phyloP scores from a whole-genome alignment of 2,888 invertebrate genomes.

The Limnephilus lunatus region DNA sequence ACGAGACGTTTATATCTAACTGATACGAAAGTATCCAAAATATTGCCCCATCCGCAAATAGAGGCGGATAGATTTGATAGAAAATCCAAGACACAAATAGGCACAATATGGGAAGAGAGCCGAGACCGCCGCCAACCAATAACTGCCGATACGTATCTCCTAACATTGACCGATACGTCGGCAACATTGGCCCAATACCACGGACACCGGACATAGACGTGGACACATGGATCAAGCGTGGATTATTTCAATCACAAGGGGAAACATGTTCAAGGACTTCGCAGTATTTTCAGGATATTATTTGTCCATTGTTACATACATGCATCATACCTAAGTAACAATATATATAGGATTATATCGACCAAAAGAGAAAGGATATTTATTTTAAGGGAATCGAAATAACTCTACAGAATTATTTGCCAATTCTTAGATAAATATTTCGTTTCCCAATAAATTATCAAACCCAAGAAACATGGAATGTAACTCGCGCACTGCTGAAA shows the following conservation, averaged over 20 bases:
- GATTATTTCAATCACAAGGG: not conserved
- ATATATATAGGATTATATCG: not conserved
- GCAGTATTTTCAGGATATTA: not conserved
- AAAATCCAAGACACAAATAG: not conserved
- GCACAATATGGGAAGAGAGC: not conserved
- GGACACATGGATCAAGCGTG: not conserved
- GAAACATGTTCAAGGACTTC: not conserved
- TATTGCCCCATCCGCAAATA: not conserved
- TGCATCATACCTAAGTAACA: not conserved
- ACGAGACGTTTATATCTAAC: not conserved
- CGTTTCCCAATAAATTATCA: too few species aligned
- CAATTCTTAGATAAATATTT: too few species aligned
- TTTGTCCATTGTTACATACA: not conserved
- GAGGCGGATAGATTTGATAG: not conserved
- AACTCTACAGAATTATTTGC: too few species aligned
- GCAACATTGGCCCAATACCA: constrained; percentile 15
- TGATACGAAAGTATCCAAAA: not conserved
- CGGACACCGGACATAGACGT: not conserved
- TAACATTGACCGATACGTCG: not conserved
- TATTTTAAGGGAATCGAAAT: too few species aligned
- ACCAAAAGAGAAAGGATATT: too few species aligned
- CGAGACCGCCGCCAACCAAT: constrained; percentile 9
- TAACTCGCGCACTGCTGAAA: too few species aligned
- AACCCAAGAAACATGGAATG: too few species aligned
- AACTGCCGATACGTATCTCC: not conserved